Conservation (phyloP, 64 coral and sea anemone genomes). For the Montipora cactus region DNA sequence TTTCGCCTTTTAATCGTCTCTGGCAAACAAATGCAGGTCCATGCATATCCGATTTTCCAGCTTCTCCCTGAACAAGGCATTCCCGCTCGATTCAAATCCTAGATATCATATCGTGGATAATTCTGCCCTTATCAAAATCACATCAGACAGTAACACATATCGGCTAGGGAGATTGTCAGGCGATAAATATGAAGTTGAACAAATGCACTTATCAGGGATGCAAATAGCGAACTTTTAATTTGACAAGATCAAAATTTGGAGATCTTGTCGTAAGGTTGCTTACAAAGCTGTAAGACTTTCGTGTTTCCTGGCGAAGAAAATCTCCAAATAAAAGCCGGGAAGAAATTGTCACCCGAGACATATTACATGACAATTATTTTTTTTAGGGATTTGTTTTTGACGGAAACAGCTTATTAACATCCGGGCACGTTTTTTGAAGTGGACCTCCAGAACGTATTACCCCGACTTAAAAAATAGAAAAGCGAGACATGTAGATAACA, state of each 20-base stretch:
- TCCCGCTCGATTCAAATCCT: not conserved
- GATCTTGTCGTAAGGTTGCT: not conserved
- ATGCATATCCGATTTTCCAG: not conserved
- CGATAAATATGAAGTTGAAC: not conserved
- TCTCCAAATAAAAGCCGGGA: not conserved
- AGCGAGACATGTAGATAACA: no score
- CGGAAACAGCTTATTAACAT: constrained; percentile 19
- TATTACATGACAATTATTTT: constrained; percentile 35
- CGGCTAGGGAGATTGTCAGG: not conserved
- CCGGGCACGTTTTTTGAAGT: not conserved
- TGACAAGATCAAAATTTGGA: constrained; percentile 50
- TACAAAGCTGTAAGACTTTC: not conserved
- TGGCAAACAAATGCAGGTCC: not conserved
- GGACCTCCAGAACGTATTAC: not conserved
- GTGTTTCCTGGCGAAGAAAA: constrained; percentile 11
- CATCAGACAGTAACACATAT: not conserved
- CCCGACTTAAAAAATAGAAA: not conserved
- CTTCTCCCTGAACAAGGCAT: not conserved
- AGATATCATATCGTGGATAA: not conserved
- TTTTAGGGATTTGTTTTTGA: constrained; percentile 41
- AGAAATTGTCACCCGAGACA: constrained; percentile 14
- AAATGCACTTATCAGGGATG: not conserved
- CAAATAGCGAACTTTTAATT: constrained; percentile 25
- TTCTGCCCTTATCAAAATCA: constrained; percentile 25
- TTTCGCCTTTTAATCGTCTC: constrained; percentile 23